phyloP scores from a whole-genome alignment of 2,888 invertebrate genomes.

The Synergus japonicus region DNA sequence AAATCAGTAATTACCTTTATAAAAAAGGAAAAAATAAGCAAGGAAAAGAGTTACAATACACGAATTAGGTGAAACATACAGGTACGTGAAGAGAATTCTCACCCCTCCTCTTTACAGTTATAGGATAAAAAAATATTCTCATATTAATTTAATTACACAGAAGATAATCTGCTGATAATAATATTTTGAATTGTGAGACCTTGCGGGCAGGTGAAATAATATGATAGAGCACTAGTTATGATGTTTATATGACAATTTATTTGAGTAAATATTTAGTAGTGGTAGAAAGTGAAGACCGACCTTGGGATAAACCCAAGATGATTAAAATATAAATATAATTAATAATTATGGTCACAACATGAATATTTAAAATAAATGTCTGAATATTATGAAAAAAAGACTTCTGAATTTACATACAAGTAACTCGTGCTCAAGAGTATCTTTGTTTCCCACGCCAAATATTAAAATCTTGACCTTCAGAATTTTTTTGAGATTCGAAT shows the following conservation, averaged over 20 bases:
- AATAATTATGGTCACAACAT: too few relatives aligned
- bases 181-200: background rate
- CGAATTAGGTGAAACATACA: slow-evolving; percentile 17
- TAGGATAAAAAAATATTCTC: background rate
- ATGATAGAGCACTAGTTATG: too few relatives aligned
- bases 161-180: background rate
- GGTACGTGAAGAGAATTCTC: slow-evolving; percentile 15
- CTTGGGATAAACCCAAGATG: too few relatives aligned
- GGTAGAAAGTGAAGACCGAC: too few relatives aligned
- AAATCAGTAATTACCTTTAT: slow-evolving; percentile 13
- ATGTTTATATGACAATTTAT: too few relatives aligned
- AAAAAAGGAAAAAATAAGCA: background rate
- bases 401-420: background rate
- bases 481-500: background rate
- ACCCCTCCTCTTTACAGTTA: slow-evolving; percentile 2
- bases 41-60: slow-evolving; percentile 1
- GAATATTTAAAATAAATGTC: background rate
- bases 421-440: background rate
- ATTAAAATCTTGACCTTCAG: slow-evolving; percentile 15
- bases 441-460: slow-evolving; percentile 15
- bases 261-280: too few relatives aligned
- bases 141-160: background rate
- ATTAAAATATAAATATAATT: too few relatives aligned
- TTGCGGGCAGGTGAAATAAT: too few relatives aligned
- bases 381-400: background rate